These are phyloP conservation scores for Ciconia nigra DNA, from an alignment of 2,797 vertebrate species.

Conservation along the genomic window DNA sequence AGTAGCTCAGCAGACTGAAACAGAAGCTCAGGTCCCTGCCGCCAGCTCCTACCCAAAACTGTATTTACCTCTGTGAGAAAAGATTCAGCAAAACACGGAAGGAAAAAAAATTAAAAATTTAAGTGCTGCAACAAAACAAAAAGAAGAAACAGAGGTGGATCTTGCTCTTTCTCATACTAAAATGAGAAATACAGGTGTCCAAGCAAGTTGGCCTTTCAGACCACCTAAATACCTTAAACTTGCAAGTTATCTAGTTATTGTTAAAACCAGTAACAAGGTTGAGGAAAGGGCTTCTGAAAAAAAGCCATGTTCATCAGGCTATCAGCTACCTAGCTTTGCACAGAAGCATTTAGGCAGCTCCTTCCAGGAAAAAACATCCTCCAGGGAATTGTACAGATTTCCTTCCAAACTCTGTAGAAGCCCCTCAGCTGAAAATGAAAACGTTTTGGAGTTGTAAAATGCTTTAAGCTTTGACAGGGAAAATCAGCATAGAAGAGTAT, in stretches of 20 bases:
- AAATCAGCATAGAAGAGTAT: neutral
- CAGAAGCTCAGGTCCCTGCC: neutral
- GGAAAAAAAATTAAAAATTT: neutral
- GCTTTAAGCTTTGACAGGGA: neutral
- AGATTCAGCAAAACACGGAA: neutral
- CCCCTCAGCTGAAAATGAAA: neutral
- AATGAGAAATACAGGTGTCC: neutral
- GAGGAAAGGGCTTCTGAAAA: neutral
- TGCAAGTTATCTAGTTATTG: neutral
- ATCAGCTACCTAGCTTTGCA: neutral
- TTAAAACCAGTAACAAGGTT: neutral
- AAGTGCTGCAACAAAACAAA: neutral
- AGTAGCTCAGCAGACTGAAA: neutral
- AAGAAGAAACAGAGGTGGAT: neutral
- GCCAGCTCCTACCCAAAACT: neutral
- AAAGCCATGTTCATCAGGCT: neutral
- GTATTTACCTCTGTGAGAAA: neutral
- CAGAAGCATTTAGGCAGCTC: neutral
- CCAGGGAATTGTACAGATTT: neutral
- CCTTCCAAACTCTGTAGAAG: neutral
- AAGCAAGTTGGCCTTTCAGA: neutral
- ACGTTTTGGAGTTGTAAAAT: neutral
- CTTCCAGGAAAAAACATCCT: neutral
- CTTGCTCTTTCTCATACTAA: neutral
- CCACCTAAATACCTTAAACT: neutral